A percentile compares a stretch with the other conserved stretches of the same genome.
phyloP scores from a whole-genome alignment of 2,797 vertebrate genomes.

The Malurus splendens region DNA sequence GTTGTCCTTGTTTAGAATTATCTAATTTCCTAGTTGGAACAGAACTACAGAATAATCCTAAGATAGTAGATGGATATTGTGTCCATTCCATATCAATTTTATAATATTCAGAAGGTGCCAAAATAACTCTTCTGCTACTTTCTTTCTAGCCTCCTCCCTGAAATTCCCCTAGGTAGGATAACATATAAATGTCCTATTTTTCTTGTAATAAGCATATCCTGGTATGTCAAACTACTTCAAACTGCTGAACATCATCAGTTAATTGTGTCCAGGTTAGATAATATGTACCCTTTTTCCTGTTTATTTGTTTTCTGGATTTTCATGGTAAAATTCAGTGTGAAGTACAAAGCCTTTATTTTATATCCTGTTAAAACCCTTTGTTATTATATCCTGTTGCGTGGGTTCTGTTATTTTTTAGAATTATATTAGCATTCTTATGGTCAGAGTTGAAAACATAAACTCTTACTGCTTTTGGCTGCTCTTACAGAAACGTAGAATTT shows the following conservation, averaged over 20 bases:
- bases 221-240: background rate
- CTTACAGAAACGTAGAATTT: background rate
- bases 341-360: background rate
- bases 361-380: too few species aligned
- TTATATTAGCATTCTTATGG: background rate
- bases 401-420: background rate
- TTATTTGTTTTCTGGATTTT: background rate
- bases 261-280: background rate
- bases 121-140: background rate
- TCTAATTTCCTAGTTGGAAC: background rate
- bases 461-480: background rate
- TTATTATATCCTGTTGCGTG: background rate
- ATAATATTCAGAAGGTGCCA: background rate
- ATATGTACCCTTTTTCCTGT: background rate
- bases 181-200: background rate
- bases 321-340: background rate
- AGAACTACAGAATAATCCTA: background rate
- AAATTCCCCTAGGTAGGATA: background rate
- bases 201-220: background rate
- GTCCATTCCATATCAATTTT: background rate
- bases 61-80: background rate
- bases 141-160: background rate
- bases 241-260: background rate
- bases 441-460: background rate
- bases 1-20: background rate